phyloP scores from a whole-genome alignment of 64 coral and sea anemone species.

The Acropora yongei region DNA sequence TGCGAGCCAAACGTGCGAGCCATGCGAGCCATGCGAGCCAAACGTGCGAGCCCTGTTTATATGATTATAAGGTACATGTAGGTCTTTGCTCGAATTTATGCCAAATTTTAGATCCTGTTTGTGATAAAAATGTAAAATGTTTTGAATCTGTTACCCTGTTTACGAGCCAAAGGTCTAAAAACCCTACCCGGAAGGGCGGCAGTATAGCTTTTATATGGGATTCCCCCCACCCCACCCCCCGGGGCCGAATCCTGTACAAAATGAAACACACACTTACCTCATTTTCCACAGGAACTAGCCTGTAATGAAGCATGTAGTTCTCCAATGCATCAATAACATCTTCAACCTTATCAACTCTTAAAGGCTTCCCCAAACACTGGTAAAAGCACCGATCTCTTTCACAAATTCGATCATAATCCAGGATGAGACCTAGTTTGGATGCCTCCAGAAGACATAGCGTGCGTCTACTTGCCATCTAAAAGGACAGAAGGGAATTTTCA shows the following conservation, averaged over 20 bases:
- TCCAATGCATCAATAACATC: conserved; percentile 24
- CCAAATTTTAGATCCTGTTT: conserved; percentile 4
- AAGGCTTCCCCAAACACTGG: conserved; percentile 39
- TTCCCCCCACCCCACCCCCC: not conserved
- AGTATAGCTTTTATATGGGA: conserved; percentile 33
- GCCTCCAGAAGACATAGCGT: conserved; percentile 27
- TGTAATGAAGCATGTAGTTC: conserved; percentile 43
- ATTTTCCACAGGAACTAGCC: conserved; percentile 30
- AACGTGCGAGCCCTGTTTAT: not conserved
- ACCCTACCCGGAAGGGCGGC: conserved; percentile 28
- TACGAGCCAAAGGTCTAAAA: conserved; percentile 23
- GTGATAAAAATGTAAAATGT: conserved; percentile 19
- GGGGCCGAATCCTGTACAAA: not conserved
- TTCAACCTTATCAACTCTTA: conserved; percentile 22
- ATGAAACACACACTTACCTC: conserved; percentile 24
- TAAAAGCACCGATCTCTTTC: conserved; percentile 43
- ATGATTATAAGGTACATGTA: conserved; percentile 4
- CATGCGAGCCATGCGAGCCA: too few species aligned
- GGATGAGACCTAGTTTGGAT: conserved; percentile 17
- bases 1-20: too few species aligned
- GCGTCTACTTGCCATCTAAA: conserved; percentile 40
- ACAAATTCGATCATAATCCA: conserved; percentile 27
- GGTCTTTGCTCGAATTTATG: conserved; percentile 26
- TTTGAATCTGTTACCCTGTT: conserved; percentile 15
- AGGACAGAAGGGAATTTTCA: conserved; percentile 12